A percentile compares a stretch with the other conserved stretches of the same genome.
Evolutionary conservation across 1,140 invertebrate genomes (phyloP).

Genomic region (Eriocheir sinensis): DNA sequence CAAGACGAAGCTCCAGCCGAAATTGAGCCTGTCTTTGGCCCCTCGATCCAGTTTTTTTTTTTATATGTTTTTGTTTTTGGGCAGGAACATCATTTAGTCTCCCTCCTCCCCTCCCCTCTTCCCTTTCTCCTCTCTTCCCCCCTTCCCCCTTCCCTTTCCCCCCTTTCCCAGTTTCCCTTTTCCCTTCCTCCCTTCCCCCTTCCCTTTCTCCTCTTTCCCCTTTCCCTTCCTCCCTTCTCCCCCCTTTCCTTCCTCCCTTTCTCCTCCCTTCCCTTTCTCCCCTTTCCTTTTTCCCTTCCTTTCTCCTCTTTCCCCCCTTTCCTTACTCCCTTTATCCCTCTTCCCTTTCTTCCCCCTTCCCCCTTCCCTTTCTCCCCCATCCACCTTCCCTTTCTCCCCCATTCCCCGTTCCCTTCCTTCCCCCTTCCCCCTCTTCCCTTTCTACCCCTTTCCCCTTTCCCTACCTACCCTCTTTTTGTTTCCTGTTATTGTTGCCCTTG

Average conservation of each 20-base stretch:
- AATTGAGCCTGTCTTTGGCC: no score
- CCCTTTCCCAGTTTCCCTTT: not conserved
- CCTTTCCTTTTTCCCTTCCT: not conserved
- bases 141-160: not conserved
- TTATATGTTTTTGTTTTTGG: no score
- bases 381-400: not conserved
- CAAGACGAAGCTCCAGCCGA: no score
- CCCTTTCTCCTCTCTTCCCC: not conserved
- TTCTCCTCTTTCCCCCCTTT: not conserved
- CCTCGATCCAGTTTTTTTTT: no score
- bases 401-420: not conserved
- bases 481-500: no score
- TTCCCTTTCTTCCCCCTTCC: not conserved
- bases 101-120: not conserved
- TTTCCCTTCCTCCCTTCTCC: not conserved
- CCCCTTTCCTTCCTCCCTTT: not conserved
- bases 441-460: no score
- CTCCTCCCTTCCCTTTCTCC: not conserved
- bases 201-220: not conserved
- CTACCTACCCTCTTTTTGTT: no score
- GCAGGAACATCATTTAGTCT: not conserved
- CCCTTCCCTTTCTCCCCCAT: not conserved
- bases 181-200: not conserved
- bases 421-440: not conserved
- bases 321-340: not conserved